phyloP scores from a whole-genome alignment of 2,113 vertebrate genomes.

The Coryphaenoides rupestris region DNA sequence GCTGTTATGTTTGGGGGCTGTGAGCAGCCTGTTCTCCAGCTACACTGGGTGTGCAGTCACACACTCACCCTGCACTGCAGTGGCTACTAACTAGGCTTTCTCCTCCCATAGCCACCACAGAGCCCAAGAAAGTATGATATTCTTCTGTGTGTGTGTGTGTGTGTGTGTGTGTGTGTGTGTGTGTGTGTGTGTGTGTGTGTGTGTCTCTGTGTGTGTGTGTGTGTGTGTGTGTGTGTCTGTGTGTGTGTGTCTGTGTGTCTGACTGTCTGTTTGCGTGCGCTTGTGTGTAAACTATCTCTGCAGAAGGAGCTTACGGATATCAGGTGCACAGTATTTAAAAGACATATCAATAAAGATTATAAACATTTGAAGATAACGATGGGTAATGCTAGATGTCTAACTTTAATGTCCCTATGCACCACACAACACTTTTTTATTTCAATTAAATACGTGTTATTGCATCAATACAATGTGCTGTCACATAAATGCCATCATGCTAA shows the following conservation, averaged over 20 bases:
- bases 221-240: neutral
- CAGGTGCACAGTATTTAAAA: too few species aligned
- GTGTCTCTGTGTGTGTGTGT: slow-evolving; percentile 24
- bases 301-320: too few species aligned
- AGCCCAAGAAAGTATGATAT: slow-evolving; percentile 58
- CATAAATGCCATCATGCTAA: too few species aligned
- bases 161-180: slow-evolving; percentile 22
- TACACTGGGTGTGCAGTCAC: slow-evolving; percentile 17
- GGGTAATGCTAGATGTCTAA: too few species aligned
- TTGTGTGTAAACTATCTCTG: too few species aligned
- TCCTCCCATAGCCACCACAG: slow-evolving; percentile 51
- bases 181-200: slow-evolving; percentile 18
- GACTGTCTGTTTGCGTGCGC: too few species aligned
- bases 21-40: neutral
- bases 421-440: too few species aligned
- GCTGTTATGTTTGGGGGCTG: too few species aligned
- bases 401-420: too few species aligned
- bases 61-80: slow-evolving; percentile 51
- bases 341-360: neutral
- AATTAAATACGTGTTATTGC: too few species aligned
- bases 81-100: slow-evolving; percentile 52
- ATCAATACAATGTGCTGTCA: too few species aligned
- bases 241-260: neutral
- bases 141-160: slow-evolving; percentile 44
- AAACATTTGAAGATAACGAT: too few species aligned